Base-by-base conservation (phyloP, 2,888 invertebrate genomes). In the Metopia argyrocephala region DNA sequence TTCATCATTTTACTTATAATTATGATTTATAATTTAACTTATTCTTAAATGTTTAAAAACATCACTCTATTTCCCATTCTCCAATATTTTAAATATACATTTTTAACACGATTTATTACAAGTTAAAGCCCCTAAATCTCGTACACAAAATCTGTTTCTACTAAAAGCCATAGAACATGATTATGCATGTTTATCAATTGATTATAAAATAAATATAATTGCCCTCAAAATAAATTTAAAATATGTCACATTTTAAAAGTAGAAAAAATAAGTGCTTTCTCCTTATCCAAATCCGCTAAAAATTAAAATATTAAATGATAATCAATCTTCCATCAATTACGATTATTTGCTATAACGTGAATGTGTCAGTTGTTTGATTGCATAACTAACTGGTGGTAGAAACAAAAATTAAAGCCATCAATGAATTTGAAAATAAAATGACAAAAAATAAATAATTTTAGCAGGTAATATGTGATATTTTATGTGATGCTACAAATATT, bases 181-280 rank as follows among this genome's bases (percentile, higher is more conserved):
- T 66, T 66, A 25, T 54, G 66, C 66, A 66, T 66, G 66, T 66
- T 66, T 66, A 50, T 28, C 57, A 69, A 59, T 50, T 69, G 59
- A 50, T 48, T 66, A 54, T 54, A 38, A 54, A 38, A 59, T 69
- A 50, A 61, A 15, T 52, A 48, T 6, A n/a, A n/a, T n/a, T 23
- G 23, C 21, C 2, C 46, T n/a, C 3, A 18, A 27, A 2, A 12
- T 38, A 3, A 38, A 38, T 12, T 38, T 38, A 12, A 38, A 12
- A 38, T 38, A 12, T 9, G 38, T 9, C 38, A 38, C 9, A 12
- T 38, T 38, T 12, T 15, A 15, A 38, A 38, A 38, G 15, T 38
- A 38, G 15, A 38, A 38, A 38, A 12, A 12, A 9, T 12, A 38
- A 38, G 15, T 4, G 4, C 38, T 28, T 9, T 7, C 31, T 31